Base-by-base conservation (phyloP, 2,888 invertebrate genomes). In the Scaptodrosophila latifasciaeformis region DNA sequence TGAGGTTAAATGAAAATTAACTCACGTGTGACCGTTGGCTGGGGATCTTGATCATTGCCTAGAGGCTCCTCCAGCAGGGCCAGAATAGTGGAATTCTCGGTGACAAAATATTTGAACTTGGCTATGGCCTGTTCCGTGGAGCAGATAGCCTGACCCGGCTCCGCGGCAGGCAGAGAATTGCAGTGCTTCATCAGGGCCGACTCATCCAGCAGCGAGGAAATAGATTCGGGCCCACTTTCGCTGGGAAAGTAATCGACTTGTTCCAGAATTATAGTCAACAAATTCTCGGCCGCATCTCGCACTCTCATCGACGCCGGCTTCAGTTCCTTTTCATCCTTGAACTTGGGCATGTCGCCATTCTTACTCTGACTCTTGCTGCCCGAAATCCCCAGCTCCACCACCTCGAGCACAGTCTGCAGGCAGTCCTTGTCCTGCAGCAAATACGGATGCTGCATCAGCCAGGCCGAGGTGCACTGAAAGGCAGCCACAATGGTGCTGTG, bases 281-380 rank as follows among this genome's bases (percentile, higher is more conserved):
- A 88, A 62, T 94, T 94, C 86, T 99, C 99, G 0, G 99, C 99
- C 0, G 99, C 97, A 87, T 99, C 99, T 55, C 97, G 91, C 0
- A 99, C 99, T 67, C 99, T 89, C 93, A 97, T 95, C 0, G 99
- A 99, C 0, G 96, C 98, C 0, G 99, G 98, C 83, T 97, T 98
- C 57, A 97, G 85, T 86, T 96, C 96, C 83, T 99, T 99, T 68
- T 97, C 96, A 68, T 96, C 96, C 84, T 98, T 98, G 90, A 95
- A 93, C 86, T 94, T 94, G 0, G 96, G 91, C 9, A 92, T 91
- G 81, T 97, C 97, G 5, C 95, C 95, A 0, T 93, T 93, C 86
- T 96, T 96, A 60, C 92, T 92, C 42, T 92, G 89, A 52, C 93
- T 93, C 87, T 97, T 98, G 5, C 95, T 92, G 12, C 99, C 99